These are phyloP conservation scores for Loris lydekkerianus DNA, from an alignment of 2,797 vertebrate species.

Conservation along the genomic window DNA sequence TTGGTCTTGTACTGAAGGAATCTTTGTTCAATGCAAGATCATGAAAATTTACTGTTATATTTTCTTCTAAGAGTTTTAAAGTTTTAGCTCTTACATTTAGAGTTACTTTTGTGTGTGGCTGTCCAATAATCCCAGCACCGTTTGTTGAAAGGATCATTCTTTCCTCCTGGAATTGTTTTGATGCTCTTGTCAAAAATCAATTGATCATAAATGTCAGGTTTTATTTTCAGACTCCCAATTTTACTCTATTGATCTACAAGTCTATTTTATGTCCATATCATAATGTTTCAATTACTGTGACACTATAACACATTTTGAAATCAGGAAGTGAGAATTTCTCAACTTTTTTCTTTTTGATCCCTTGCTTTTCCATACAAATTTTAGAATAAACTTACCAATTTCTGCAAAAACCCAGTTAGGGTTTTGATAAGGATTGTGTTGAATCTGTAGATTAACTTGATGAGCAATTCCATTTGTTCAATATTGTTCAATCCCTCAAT, in stretches of 20 bases:
- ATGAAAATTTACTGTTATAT: background rate
- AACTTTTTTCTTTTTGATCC: slow-evolving; percentile 17
- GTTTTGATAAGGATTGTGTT: background rate
- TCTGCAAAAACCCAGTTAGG: background rate
- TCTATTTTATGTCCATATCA: background rate
- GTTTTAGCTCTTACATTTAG: background rate
- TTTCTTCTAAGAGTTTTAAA: background rate
- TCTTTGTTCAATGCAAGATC: background rate
- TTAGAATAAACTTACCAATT: slow-evolving; percentile 12
- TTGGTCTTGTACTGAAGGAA: background rate
- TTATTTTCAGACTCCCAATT: slow-evolving; percentile 8
- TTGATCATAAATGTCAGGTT: background rate
- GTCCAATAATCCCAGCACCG: background rate
- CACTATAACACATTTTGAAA: slow-evolving; percentile 4
- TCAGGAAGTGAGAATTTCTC: background rate
- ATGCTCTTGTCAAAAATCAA: slow-evolving; percentile 27
- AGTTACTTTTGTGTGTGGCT: background rate
- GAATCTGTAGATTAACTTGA: background rate
- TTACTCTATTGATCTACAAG: background rate
- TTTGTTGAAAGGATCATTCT: slow-evolving; percentile 7
- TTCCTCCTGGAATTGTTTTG: slow-evolving; percentile 9
- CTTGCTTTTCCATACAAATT: slow-evolving; percentile 46
- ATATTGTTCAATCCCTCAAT: background rate
- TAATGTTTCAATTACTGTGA: background rate
- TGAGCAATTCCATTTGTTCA: background rate